These are phyloP conservation scores for Drosophila prolongata DNA, from an alignment of 2,888 invertebrate species.

Conservation along the genomic window DNA sequence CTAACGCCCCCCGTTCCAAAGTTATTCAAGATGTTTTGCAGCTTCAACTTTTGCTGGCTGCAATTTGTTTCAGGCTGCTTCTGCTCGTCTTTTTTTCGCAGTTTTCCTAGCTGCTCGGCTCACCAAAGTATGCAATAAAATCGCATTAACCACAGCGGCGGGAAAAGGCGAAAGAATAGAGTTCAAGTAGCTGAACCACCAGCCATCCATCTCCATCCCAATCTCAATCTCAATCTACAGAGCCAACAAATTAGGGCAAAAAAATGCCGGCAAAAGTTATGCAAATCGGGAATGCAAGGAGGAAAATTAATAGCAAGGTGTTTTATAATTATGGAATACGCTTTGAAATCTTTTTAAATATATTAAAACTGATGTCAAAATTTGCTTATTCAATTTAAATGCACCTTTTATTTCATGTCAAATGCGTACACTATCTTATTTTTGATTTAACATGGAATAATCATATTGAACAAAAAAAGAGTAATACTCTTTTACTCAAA, in stretches of 20 bases:
- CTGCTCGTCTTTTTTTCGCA: constrained; percentile 9
- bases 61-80: constrained; percentile 42
- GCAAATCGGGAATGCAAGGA: constrained; percentile 14
- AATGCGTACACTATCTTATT: too few species aligned
- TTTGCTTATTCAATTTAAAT: too few species aligned
- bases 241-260: constrained; percentile 20
- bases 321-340: too few species aligned
- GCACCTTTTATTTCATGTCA: too few species aligned
- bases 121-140: constrained; percentile 72
- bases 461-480: too few species aligned
- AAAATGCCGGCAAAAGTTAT: constrained; percentile 30
- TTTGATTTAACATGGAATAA: too few species aligned
- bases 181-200: constrained; percentile 36
- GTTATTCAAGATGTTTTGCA: constrained; percentile 45
- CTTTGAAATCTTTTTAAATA: too few species aligned
- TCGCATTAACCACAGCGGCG: constrained; percentile 57
- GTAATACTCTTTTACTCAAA: too few species aligned
- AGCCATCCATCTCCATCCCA: constrained; percentile 7
- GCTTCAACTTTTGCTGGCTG: constrained; percentile 44
- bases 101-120: constrained; percentile 33
- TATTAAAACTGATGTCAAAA: too few species aligned
- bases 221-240: constrained; percentile 12
- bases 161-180: constrained; percentile 26
- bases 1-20: constrained; percentile 31
- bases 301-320: background rate